A percentile compares a stretch with the other conserved stretches of the same genome.
phyloP scores from a whole-genome alignment of 2,797 vertebrate genomes.

The Balearica regulorum region DNA sequence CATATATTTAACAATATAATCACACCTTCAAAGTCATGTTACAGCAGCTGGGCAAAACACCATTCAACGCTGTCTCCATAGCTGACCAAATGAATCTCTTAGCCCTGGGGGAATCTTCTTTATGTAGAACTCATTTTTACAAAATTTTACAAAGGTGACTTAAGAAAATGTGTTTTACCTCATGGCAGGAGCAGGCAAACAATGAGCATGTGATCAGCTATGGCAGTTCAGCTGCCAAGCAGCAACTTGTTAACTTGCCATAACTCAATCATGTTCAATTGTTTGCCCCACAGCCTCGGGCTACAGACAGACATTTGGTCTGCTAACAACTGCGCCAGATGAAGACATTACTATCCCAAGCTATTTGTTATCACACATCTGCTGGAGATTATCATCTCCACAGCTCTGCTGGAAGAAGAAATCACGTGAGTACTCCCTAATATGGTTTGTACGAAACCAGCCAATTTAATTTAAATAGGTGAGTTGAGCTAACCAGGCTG shows the following conservation, averaged over 20 bases:
- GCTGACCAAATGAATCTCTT: neutral
- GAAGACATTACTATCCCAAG: slow-evolving; percentile 65
- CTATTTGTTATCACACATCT: slow-evolving; percentile 68
- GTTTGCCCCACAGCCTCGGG: slow-evolving; percentile 44
- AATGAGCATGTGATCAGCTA: neutral
- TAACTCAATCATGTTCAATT: slow-evolving; percentile 59
- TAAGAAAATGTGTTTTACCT: neutral
- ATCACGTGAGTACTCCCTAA: slow-evolving; percentile 22
- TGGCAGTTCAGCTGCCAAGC: slow-evolving; percentile 35
- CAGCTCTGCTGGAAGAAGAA: slow-evolving; percentile 49
- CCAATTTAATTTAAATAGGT: slow-evolving; percentile 61
- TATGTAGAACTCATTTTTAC: neutral
- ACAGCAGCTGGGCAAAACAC: neutral
- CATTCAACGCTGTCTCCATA: rapidly evolving
- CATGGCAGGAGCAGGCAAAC: neutral
- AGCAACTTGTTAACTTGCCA: slow-evolving; percentile 50
- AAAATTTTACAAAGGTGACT: neutral
- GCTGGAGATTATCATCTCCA: slow-evolving; percentile 63
- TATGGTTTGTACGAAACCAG: slow-evolving; percentile 1
- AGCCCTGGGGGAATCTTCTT: neutral
- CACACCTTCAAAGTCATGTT: neutral
- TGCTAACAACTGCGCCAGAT: slow-evolving; percentile 59
- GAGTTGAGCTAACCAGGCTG: slow-evolving; percentile 17
- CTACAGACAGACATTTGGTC: slow-evolving; percentile 63
- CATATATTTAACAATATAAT: neutral